Evolutionary conservation across 1,140 invertebrate species (phyloP).

Genomic region (Atta cephalotes): DNA sequence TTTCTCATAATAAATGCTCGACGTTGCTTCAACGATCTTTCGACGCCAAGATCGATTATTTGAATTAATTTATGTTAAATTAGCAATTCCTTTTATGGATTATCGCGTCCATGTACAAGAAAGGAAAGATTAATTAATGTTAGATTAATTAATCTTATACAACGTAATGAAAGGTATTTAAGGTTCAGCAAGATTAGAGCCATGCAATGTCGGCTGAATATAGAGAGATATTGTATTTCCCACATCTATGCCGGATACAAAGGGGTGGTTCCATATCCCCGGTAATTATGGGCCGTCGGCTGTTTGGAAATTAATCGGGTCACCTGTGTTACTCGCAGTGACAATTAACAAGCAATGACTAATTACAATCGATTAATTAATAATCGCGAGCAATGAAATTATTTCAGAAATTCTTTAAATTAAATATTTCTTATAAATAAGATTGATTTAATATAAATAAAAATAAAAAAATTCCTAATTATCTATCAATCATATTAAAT

Average conservation of each 20-base stretch:
- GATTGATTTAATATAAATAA: neutral
- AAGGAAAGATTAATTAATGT: constrained; percentile 34
- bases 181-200: neutral
- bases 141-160: constrained; percentile 10
- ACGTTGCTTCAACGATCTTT: neutral
- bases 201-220: neutral
- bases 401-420: neutral
- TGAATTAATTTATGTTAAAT: constrained; percentile 24
- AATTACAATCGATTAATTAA: neutral
- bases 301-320: constrained; percentile 58
- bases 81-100: neutral
- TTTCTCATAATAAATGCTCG: neutral
- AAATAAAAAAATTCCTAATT: neutral
- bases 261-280: neutral
- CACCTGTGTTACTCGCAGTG: constrained; percentile 5
- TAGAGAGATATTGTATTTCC: neutral
- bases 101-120: neutral
- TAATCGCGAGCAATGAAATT: neutral
- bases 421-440: neutral
- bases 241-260: constrained; percentile 30
- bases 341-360: constrained; percentile 42
- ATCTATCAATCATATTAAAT: neutral
- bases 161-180: constrained; percentile 7
- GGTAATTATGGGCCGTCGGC: constrained; percentile 31
- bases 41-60: constrained; percentile 12